Evolutionary conservation across 2,888 invertebrate species (phyloP).

Genomic region (Melipona bicolor): DNA sequence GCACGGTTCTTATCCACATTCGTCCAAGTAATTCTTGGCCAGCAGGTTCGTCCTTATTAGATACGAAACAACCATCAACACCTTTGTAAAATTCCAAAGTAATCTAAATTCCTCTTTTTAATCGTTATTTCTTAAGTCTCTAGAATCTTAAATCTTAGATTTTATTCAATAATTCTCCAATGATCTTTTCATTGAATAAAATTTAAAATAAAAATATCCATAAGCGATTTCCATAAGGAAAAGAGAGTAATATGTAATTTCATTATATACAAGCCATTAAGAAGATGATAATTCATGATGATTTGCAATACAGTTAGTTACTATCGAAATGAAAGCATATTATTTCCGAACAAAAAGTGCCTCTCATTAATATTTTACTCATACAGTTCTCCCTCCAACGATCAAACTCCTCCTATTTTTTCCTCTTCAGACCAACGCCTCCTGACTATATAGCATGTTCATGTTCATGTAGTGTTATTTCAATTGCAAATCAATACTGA

Average conservation of each 20-base stretch:
- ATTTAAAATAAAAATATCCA: neutral
- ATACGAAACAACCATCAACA: slow-evolving; percentile 48
- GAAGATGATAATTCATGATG: slow-evolving; percentile 31
- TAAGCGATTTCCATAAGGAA: neutral
- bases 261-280: slow-evolving; percentile 23
- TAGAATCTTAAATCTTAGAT: neutral
- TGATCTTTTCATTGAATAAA: neutral
- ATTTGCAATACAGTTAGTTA: slow-evolving; percentile 26
- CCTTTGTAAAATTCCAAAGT: slow-evolving; percentile 19
- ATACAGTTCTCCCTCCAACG: slow-evolving; percentile 34
- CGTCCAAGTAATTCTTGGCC: slow-evolving; percentile 66
- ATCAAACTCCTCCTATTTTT: slow-evolving; percentile 62
- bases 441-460: slow-evolving; percentile 36
- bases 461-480: slow-evolving; percentile 54
- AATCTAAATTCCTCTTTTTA: slow-evolving; percentile 13
- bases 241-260: slow-evolving; percentile 42
- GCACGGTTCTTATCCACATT: slow-evolving; percentile 70
- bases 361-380: slow-evolving; percentile 66
- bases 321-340: slow-evolving; percentile 18
- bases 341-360: slow-evolving; percentile 51
- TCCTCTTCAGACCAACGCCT: slow-evolving; percentile 51
- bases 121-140: neutral
- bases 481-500: slow-evolving; percentile 66
- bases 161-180: neutral
- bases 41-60: slow-evolving; percentile 58